Conservation (phyloP, 2,113 vertebrate species). For the Rhinopithecus roxellana region DNA sequence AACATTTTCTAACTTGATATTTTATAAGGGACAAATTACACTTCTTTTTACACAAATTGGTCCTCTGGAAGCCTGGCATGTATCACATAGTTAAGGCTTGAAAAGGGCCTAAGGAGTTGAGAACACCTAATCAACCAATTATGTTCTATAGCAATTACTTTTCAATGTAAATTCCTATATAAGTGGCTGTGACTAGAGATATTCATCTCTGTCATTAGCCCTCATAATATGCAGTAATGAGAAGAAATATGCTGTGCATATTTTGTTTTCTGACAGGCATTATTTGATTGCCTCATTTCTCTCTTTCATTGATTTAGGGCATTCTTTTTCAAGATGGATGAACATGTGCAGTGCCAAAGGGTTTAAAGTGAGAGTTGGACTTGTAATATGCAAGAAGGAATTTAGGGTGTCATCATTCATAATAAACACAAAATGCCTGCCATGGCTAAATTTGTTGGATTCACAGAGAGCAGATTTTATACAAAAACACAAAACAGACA, state of each 20-base stretch:
- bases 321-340: conserved; percentile 25
- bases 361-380: not conserved
- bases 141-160: conserved; percentile 51
- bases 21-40: conserved; percentile 44
- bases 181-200: conserved; percentile 36
- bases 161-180: conserved; percentile 15
- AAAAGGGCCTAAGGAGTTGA: conserved; percentile 41
- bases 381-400: not conserved
- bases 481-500: not conserved
- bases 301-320: not conserved
- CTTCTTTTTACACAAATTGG: conserved; percentile 46
- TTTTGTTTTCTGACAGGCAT: conserved; percentile 32
- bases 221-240: conserved; percentile 49
- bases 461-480: not conserved
- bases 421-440: not conserved
- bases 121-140: conserved; percentile 60
- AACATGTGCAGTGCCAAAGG: conserved; percentile 20
- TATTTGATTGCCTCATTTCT: conserved; percentile 60
- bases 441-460: not conserved
- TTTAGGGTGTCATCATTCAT: not conserved
- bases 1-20: not conserved
- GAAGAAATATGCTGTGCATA: conserved; percentile 8
- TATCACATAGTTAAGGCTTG: conserved; percentile 43
- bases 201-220: conserved; percentile 22
- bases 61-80: conserved; percentile 24